These are phyloP conservation scores for Sinodicranocentrus sp. DNA, from an alignment of 2,888 invertebrate genomes.

Conservation along the genomic window DNA sequence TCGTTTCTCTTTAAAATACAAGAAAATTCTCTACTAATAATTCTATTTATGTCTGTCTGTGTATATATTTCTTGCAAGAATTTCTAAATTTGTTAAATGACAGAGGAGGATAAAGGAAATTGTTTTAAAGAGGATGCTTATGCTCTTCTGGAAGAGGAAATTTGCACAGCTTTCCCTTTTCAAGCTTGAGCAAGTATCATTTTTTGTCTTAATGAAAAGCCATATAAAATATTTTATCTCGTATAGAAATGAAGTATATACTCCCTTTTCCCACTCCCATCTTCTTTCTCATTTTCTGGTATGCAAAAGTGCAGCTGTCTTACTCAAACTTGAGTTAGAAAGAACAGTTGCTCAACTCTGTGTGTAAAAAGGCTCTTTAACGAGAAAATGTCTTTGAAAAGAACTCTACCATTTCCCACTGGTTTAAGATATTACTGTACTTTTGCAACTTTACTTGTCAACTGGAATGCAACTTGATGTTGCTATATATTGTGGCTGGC, in stretches of 20 bases:
- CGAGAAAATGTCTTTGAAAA: slow-evolving; percentile 5
- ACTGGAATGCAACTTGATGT: slow-evolving; percentile 23
- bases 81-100: slow-evolving; percentile 34
- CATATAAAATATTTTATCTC: too few relatives aligned
- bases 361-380: slow-evolving; percentile 14
- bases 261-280: too few relatives aligned
- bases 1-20: not conserved
- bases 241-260: too few relatives aligned
- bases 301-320: slow-evolving; percentile 29
- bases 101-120: slow-evolving; percentile 31
- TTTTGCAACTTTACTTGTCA: slow-evolving; percentile 35
- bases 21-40: not conserved
- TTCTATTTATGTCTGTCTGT: not conserved
- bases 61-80: not conserved
- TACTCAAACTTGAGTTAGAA: slow-evolving; percentile 12
- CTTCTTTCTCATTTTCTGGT: not conserved
- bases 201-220: not conserved
- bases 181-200: not conserved
- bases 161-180: slow-evolving; percentile 10
- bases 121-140: slow-evolving; percentile 23
- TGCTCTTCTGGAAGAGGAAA: not conserved
- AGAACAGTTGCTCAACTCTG: slow-evolving; percentile 29
- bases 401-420: not conserved
- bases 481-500: slow-evolving; percentile 22
- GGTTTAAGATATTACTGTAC: not conserved